Conservation (phyloP, 2,797 vertebrate genomes). For the Dipus sagitta region DNA sequence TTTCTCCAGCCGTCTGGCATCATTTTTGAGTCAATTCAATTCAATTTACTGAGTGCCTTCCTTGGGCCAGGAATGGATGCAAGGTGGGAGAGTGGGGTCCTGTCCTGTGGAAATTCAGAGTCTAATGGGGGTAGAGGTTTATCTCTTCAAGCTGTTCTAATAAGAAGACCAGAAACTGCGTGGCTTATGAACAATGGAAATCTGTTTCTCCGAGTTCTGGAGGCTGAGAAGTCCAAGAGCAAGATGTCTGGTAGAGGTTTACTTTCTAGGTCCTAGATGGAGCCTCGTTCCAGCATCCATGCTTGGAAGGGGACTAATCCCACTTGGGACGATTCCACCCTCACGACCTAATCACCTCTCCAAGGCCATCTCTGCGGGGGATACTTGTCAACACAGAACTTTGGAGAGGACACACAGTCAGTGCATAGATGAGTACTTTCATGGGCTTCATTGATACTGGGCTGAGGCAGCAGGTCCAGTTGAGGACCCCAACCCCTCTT, state of each 20-base stretch:
- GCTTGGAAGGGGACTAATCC: neutral
- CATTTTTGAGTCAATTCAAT: neutral
- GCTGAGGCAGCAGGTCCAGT: neutral
- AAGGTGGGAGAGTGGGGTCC: neutral
- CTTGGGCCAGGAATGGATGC: neutral
- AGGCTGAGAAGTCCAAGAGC: neutral
- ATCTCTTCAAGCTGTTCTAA: neutral
- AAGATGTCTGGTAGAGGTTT: neutral
- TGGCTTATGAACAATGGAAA: neutral
- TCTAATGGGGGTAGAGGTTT: neutral
- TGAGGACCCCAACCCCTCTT: neutral
- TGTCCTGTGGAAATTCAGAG: neutral
- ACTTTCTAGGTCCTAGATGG: neutral
- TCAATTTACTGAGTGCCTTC: neutral
- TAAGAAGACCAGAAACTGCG: neutral
- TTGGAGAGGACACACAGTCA: no score
- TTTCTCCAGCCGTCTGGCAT: neutral
- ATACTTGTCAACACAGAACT: neutral
- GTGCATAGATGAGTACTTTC: neutral
- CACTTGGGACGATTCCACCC: neutral
- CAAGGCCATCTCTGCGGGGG: neutral
- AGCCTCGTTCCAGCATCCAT: neutral
- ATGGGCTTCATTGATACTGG: neutral
- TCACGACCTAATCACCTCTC: neutral
- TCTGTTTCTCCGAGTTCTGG: neutral